phyloP scores from a whole-genome alignment of 1,140 invertebrate species.

The Papilio glaucus region DNA sequence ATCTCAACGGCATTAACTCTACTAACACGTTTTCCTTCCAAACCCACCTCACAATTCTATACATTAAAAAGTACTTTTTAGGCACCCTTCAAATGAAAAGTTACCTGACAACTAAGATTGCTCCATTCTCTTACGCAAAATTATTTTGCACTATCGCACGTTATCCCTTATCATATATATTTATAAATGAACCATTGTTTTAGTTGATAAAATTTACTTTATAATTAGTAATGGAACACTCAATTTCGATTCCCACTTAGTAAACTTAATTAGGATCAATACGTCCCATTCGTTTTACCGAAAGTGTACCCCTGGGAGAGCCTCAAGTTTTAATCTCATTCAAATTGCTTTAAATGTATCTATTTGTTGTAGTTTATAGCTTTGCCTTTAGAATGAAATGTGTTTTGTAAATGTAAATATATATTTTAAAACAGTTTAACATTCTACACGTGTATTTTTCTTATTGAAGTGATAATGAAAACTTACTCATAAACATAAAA shows the following conservation, averaged over 20 bases:
- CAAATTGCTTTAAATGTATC: conserved; percentile 4
- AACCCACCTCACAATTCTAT: too few relatives aligned
- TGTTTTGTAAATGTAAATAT: conserved; percentile 1
- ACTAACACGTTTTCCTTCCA: too few relatives aligned
- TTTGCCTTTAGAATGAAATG: not conserved
- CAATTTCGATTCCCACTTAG: conserved; percentile 9
- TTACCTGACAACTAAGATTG: too few relatives aligned
- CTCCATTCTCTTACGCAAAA: not conserved
- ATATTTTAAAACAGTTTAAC: not conserved
- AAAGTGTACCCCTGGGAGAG: conserved; percentile 26
- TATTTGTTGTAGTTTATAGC: conserved; percentile 16
- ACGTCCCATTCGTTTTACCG: conserved; percentile 26
- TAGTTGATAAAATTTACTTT: conserved; percentile 17
- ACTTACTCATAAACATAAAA: too few relatives aligned
- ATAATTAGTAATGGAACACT: conserved; percentile 21
- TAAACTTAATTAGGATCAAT: conserved; percentile 26
- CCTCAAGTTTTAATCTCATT: conserved; percentile 26
- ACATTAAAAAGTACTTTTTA: too few relatives aligned
- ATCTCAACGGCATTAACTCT: too few relatives aligned
- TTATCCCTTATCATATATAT: not conserved
- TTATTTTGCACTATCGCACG: not conserved
- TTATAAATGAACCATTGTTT: conserved; percentile 27
- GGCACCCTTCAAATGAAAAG: too few relatives aligned
- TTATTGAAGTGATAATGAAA: too few relatives aligned
- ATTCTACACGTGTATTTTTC: not conserved